Base-by-base conservation (phyloP, 2,888 invertebrate species). In the Ophion ellenae region DNA sequence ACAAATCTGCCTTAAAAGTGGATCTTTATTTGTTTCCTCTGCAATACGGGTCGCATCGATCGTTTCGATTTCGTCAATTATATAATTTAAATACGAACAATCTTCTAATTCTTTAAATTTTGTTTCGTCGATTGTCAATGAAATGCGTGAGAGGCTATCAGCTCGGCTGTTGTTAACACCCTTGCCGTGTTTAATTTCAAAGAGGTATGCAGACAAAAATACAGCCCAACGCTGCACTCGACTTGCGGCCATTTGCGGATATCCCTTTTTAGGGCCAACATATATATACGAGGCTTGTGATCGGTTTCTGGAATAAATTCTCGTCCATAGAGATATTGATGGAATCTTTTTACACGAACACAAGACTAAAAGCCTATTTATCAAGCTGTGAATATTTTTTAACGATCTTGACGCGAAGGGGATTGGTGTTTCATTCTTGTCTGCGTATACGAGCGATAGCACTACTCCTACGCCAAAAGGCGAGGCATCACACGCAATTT, bases 401-500 rank as follows among this genome's bases (percentile, higher is more conserved):
- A 89, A 67, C 10, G 86, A 76, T n/a, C 86, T 67, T 2, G 87
- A 89, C 11, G 86, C 87, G 53, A 82, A 89, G 40, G 85, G 85
- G 11, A 89, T 83, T 4, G 87, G 86, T 73, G 63, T 73, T 61
- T 88, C 89, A 11, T 73, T 63, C 7, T 81, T 83, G 57, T 89
- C 73, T 2, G 84, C 5, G 87, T 83, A 57, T 10, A 83, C 75
- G 24, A 90, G 90, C 24, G 87, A 83, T 10, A 90, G 45, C 20
- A 90, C 91, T 24, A 92, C 89, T 1, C 91, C 93, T 11, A 93
- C 45, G 6, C 92, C 92, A 45, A 89, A 87, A 10, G 91, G 90
- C 11, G 91, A 92, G 0, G 94, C 94, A 89, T 95, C 94, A 61
- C 92, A 91, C 0, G 93, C 90, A 4, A 94, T 75, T 20, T 88